Conservation (phyloP, 2,888 invertebrate species). For the Amiota communis region DNA sequence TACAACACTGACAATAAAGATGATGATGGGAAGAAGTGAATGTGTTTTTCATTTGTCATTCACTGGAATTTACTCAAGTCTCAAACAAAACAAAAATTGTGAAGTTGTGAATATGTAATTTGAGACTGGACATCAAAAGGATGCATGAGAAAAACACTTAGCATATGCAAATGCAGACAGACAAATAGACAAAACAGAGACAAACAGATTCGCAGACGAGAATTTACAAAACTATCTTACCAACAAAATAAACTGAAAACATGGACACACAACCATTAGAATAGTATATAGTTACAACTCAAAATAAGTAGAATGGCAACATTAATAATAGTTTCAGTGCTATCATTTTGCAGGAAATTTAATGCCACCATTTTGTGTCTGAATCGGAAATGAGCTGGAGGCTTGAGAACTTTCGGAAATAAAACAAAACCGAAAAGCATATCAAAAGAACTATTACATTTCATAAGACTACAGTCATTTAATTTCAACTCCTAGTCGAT, state of each 20-base stretch:
- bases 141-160: background rate
- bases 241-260: too few relatives aligned
- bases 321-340: conserved; percentile 43
- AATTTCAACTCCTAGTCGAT: background rate
- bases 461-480: too few relatives aligned
- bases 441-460: background rate
- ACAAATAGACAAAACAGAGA: background rate
- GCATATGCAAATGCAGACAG: background rate
- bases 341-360: conserved; percentile 58
- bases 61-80: too few relatives aligned
- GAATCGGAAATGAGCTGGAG: too few relatives aligned
- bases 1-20: too few relatives aligned
- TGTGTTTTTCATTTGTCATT: too few relatives aligned
- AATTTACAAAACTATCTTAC: background rate
- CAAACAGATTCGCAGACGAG: background rate
- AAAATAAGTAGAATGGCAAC: conserved; percentile 7
- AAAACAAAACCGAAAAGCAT: background rate
- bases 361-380: conserved; percentile 32
- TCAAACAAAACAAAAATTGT: too few relatives aligned
- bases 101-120: too few relatives aligned
- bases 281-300: too few relatives aligned
- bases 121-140: too few relatives aligned
- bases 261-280: too few relatives aligned
- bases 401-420: background rate
- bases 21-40: too few relatives aligned